Evolutionary conservation across 1,140 invertebrate genomes (phyloP), one percentile per base, ranked within the genome.

Genomic region (Carcinoscorpius rotundicauda): DNA sequence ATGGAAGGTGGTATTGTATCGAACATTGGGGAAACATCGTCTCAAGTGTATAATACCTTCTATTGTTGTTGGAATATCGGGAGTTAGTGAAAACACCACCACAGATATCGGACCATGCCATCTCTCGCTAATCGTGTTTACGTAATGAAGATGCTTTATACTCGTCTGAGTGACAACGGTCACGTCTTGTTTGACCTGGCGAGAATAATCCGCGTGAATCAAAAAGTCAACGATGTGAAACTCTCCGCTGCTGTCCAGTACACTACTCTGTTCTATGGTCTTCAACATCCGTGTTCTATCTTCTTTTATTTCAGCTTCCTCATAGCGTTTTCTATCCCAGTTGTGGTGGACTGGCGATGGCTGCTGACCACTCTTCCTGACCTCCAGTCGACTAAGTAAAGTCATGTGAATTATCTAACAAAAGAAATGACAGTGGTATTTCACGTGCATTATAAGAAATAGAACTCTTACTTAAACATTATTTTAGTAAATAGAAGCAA

Each of bases 31-130:
- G 63, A 76, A 70, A 71, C 82, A 83, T 5, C 73, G 64, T 60
- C 79, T 71, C 49, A 81, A 69, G 56, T 75, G 71, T 49, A 78
- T 68, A 59, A 83, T 76, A n/a, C 73, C 71, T 65, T 76, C 72
- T 9, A 83, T 66, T 8, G 77, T 74, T 9, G 71, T 65, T 6
- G 74, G 69, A 49, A 81, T 71, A 59, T 81, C 75, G 8, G 72
- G 62, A 52, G 77, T 75, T 53, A 76, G 71, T 6, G 78, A 77
- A 71, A 82, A 84, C 4, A 84, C 75, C 5, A 81, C 76, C 4
- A 83, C 74, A 4, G 82, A 83, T 6, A 83, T 72, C 3, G 81
- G 81, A 3, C 82, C 81, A 49, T 75, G 66, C 76, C 80, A 80
- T 51, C 70, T 66, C 6, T 69, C 67, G 29, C 72, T 70, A 6